A percentile compares a stretch with the other conserved stretches of the same genome.
phyloP scores from a whole-genome alignment of 2,797 vertebrate genomes.

The Protosalanx chinensis region DNA sequence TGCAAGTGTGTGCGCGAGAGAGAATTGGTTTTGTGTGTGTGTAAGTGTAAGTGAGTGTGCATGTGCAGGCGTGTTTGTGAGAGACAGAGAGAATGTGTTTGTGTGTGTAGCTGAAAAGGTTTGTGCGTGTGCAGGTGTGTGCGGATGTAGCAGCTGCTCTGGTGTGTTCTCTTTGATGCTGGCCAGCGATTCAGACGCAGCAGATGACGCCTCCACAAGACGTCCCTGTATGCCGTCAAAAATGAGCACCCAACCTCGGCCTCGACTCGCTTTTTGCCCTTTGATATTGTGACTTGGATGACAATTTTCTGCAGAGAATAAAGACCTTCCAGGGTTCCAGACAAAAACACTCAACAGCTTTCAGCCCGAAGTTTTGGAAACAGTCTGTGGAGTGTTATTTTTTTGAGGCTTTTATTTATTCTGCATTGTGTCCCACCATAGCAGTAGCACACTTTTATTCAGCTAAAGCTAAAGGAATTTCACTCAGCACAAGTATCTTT shows the following conservation, averaged over 20 bases:
- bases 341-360: too few relatives aligned
- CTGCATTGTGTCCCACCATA: not conserved
- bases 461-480: not conserved
- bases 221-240: conserved; percentile 49
- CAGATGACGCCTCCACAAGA: conserved; percentile 58
- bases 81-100: not conserved
- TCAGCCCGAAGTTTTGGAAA: too few relatives aligned
- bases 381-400: too few relatives aligned
- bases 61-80: not conserved
- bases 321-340: too few relatives aligned
- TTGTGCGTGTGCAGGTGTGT: not conserved
- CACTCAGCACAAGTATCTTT: not conserved
- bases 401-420: too few relatives aligned
- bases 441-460: not conserved
- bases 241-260: conserved; percentile 33
- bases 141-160: conserved; percentile 38
- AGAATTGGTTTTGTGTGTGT: not conserved
- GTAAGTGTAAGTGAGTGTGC: not conserved
- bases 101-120: not conserved
- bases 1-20: not conserved
- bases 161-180: conserved; percentile 63
- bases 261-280: conserved; percentile 33
- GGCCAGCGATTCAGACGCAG: conserved; percentile 61
- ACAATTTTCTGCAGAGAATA: too few relatives aligned
- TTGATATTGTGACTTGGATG: too few relatives aligned